Conservation (phyloP, 2,113 vertebrate genomes). For the Erinaceus europaeus region DNA sequence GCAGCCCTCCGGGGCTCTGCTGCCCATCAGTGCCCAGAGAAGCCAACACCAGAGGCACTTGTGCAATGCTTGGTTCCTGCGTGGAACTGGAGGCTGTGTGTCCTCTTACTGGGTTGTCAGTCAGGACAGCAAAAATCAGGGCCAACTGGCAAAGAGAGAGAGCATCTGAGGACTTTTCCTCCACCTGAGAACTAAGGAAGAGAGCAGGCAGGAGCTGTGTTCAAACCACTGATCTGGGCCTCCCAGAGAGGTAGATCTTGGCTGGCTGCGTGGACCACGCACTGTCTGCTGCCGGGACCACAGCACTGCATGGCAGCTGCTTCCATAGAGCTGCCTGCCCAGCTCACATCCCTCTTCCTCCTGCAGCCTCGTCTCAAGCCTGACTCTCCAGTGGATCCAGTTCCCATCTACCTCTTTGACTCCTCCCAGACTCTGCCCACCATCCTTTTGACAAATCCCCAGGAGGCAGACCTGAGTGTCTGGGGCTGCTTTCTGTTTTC, state of each 20-base stretch:
- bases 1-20: not conserved
- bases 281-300: not conserved
- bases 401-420: not conserved
- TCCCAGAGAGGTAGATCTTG: not conserved
- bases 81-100: rapidly evolving
- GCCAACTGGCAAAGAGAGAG: not conserved
- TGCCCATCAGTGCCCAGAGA: not conserved
- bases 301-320: not conserved
- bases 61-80: not conserved
- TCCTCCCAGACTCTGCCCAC: not conserved
- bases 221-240: not conserved
- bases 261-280: not conserved
- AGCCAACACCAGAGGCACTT: not conserved
- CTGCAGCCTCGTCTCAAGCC: not conserved
- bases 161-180: not conserved
- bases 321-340: not conserved
- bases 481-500: not conserved
- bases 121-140: not conserved
- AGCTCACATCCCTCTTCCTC: not conserved
- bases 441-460: not conserved
- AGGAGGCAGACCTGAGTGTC: not conserved
- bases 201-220: not conserved
- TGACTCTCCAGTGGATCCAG: not conserved
- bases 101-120: not conserved
- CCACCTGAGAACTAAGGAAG: not conserved